Conservation (phyloP, 1,140 invertebrate genomes). For the Drosophila nigrodunni region DNA sequence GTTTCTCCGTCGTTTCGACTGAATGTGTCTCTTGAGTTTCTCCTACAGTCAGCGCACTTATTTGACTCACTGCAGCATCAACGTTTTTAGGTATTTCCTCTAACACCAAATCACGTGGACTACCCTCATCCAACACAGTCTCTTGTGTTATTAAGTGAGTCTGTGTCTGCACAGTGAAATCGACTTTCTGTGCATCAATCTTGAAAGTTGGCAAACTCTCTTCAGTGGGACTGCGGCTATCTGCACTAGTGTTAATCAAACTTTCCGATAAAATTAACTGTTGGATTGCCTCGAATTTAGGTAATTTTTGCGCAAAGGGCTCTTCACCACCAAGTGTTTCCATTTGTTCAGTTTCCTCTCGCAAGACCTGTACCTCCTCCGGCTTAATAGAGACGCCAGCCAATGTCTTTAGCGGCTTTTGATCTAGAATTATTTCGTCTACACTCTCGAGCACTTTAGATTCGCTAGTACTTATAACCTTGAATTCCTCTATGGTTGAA, state of each 20-base stretch:
- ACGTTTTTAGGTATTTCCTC: slow-evolving; percentile 22
- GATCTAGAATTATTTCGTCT: slow-evolving; percentile 14
- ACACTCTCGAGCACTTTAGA: slow-evolving; percentile 46
- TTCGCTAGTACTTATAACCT: slow-evolving; percentile 33
- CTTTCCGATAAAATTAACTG: slow-evolving; percentile 52
- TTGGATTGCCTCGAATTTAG: slow-evolving; percentile 32
- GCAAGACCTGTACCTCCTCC: slow-evolving; percentile 85
- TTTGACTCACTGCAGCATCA: slow-evolving; percentile 35
- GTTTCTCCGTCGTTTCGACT: slow-evolving; percentile 46
- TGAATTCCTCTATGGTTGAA: slow-evolving; percentile 36
- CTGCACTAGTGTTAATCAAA: slow-evolving; percentile 49
- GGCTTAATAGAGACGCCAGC: slow-evolving; percentile 51
- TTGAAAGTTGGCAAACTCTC: slow-evolving; percentile 49
- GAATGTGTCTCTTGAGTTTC: slow-evolving; percentile 52
- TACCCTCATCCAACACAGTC: slow-evolving; percentile 42
- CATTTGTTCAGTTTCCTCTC: slow-evolving; percentile 86
- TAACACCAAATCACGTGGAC: slow-evolving; percentile 2
- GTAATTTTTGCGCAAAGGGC: not conserved
- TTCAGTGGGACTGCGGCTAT: slow-evolving; percentile 66
- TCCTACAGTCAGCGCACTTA: slow-evolving; percentile 45
- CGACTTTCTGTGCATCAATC: slow-evolving; percentile 39
- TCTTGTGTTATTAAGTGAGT: slow-evolving; percentile 48
- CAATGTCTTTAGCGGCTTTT: slow-evolving; percentile 19
- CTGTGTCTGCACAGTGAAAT: slow-evolving; percentile 37
- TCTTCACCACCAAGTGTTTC: slow-evolving; percentile 31